Evolutionary conservation across 2,113 vertebrate genomes (phyloP).

Genomic region (Halcyon malimbica): DNA sequence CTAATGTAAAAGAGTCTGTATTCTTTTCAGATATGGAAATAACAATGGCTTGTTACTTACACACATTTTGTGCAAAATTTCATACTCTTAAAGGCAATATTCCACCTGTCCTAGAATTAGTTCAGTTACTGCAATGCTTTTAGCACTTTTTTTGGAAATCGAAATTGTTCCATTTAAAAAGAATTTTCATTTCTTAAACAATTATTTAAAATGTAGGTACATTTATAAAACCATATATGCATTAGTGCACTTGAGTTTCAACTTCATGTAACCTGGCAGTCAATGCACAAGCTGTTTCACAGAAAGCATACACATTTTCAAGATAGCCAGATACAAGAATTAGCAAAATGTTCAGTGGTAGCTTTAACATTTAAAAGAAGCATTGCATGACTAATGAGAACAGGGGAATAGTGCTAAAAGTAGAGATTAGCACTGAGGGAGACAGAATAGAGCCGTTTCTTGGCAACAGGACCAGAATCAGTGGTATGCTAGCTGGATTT

Average conservation of each 20-base stretch:
- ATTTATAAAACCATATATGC: not conserved
- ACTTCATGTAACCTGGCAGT: not conserved
- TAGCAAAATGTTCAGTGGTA: conserved; percentile 19
- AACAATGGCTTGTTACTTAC: not conserved
- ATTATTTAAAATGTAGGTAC: not conserved
- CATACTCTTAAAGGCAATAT: not conserved
- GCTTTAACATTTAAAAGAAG: conserved; percentile 30
- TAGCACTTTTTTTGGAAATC: not conserved
- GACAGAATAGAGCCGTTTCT: conserved; percentile 18
- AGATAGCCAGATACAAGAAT: not conserved
- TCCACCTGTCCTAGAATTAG: not conserved
- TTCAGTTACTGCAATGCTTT: not conserved
- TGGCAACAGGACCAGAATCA: not conserved
- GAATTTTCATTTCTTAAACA: not conserved
- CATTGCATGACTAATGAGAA: conserved; percentile 53
- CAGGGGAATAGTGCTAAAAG: conserved; percentile 37
- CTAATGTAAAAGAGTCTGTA: not conserved
- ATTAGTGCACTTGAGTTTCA: not conserved
- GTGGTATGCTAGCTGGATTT: not conserved
- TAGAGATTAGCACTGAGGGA: conserved; percentile 38
- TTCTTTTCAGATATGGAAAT: not conserved
- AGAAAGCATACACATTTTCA: not conserved
- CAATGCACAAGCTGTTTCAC: not conserved
- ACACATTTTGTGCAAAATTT: not conserved
- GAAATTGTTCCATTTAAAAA: not conserved